Evolutionary conservation across 2,888 invertebrate genomes (phyloP).

Genomic region (Agrochola lychnidis): DNA sequence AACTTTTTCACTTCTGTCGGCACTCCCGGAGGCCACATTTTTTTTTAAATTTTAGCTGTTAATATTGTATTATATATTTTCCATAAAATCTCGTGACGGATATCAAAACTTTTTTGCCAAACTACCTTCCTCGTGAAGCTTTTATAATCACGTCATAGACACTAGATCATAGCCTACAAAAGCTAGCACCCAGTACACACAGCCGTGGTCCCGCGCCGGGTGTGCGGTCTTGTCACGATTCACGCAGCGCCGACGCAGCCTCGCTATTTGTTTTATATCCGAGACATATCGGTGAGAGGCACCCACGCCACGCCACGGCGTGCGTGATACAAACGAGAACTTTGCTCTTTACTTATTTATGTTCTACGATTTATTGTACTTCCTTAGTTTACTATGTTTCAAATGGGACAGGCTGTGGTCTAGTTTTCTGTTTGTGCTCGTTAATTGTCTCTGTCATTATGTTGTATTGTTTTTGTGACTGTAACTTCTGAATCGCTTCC

Average conservation of each 20-base stretch:
- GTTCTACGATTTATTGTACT: slow-evolving; percentile 67
- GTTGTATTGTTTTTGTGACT: not conserved
- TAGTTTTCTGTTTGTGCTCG: slow-evolving; percentile 31
- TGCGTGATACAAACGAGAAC: slow-evolving; percentile 67
- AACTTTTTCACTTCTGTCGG: too few species aligned
- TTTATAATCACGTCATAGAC: slow-evolving; percentile 33
- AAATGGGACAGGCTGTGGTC: slow-evolving; percentile 34
- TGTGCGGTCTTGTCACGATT: slow-evolving; percentile 79
- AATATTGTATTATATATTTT: not conserved
- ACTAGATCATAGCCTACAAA: slow-evolving; percentile 42
- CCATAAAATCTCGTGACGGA: not conserved
- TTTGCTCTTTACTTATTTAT: slow-evolving; percentile 69
- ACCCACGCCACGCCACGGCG: slow-evolving; percentile 69
- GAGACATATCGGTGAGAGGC: slow-evolving; percentile 71
- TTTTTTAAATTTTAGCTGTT: too few species aligned
- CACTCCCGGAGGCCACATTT: too few species aligned
- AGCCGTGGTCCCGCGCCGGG: slow-evolving; percentile 57
- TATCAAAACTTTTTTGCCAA: not conserved
- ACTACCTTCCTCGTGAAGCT: not conserved
- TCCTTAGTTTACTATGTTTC: slow-evolving; percentile 39
- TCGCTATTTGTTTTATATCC: slow-evolving; percentile 74
- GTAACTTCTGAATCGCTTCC: not conserved
- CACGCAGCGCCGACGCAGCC: slow-evolving; percentile 74
- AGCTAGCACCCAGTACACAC: slow-evolving; percentile 41
- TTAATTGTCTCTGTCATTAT: slow-evolving; percentile 1